These are phyloP conservation scores for Aporrectodea caliginosa DNA, from an alignment of 1,140 invertebrate genomes.

Conservation along the genomic window DNA sequence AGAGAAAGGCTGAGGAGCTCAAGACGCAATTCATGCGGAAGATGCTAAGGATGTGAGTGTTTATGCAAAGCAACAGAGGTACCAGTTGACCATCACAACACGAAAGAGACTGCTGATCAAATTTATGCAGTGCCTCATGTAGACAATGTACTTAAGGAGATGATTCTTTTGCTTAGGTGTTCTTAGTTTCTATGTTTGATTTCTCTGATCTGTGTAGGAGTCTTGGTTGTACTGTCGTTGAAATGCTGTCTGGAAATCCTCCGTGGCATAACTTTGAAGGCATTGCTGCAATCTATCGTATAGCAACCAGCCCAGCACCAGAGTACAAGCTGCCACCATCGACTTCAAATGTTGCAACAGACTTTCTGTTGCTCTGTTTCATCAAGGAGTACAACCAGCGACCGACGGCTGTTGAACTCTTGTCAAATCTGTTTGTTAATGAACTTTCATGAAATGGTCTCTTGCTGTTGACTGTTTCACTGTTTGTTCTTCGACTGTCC, in stretches of 20 bases:
- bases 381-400: slow-evolving; percentile 39
- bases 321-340: slow-evolving; percentile 46
- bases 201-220: slow-evolving; percentile 42
- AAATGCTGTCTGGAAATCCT: slow-evolving; percentile 52
- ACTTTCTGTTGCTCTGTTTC: slow-evolving; percentile 47
- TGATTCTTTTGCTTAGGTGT: no score
- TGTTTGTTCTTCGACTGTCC: no score
- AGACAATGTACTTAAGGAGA: no score
- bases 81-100: no score
- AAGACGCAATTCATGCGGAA: no score
- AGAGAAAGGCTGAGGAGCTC: no score
- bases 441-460: neutral
- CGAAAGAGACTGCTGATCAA: no score
- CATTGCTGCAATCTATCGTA: slow-evolving; percentile 55
- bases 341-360: slow-evolving; percentile 37
- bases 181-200: no score
- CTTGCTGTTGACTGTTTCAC: no score
- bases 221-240: slow-evolving; percentile 54
- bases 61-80: no score
- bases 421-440: slow-evolving; percentile 34
- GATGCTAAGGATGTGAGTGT: no score
- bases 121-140: no score
- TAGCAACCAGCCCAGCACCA: slow-evolving; percentile 48
- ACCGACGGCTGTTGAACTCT: slow-evolving; percentile 46
- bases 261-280: slow-evolving; percentile 53